phyloP scores from a whole-genome alignment of 1,140 invertebrate genomes.

The Drosophila bipectinata region DNA sequence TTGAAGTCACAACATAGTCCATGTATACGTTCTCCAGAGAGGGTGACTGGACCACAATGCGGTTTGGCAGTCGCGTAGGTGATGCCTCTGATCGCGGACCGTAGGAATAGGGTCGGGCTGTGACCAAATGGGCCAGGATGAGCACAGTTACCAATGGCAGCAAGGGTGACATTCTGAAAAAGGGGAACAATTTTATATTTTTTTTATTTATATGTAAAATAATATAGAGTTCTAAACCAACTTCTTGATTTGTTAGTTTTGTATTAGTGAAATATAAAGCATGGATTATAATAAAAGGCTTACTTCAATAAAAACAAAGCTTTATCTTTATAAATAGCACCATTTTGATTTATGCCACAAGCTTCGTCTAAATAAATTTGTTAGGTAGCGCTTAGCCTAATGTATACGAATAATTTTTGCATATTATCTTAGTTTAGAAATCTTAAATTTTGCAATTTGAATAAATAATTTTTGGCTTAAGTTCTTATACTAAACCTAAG shows the following conservation, averaged over 20 bases:
- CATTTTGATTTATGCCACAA: neutral
- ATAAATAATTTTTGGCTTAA: neutral
- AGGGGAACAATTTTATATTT: neutral
- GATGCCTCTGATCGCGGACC: constrained; percentile 14
- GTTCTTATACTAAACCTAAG: neutral
- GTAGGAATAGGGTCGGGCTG: constrained; percentile 45
- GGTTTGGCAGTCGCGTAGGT: constrained; percentile 29
- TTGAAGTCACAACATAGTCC: constrained; percentile 77
- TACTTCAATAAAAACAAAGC: neutral
- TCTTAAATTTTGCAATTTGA: constrained; percentile 1
- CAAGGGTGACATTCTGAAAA: constrained; percentile 43
- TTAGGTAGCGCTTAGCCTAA: neutral
- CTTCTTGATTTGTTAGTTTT: neutral
- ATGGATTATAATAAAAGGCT: neutral
- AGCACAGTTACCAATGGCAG: constrained; percentile 26
- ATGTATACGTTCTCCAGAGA: constrained; percentile 72
- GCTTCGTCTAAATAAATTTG: neutral
- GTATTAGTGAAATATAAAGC: neutral
- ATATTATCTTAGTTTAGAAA: neutral
- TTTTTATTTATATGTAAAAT: too few species aligned
- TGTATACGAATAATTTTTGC: neutral
- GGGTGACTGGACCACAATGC: constrained; percentile 71
- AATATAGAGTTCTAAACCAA: neutral
- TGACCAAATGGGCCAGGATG: constrained; percentile 14
- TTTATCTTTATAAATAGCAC: neutral